phyloP scores from a whole-genome alignment of 2,113 vertebrate species.

The Ptychochromis oligacanthus region DNA sequence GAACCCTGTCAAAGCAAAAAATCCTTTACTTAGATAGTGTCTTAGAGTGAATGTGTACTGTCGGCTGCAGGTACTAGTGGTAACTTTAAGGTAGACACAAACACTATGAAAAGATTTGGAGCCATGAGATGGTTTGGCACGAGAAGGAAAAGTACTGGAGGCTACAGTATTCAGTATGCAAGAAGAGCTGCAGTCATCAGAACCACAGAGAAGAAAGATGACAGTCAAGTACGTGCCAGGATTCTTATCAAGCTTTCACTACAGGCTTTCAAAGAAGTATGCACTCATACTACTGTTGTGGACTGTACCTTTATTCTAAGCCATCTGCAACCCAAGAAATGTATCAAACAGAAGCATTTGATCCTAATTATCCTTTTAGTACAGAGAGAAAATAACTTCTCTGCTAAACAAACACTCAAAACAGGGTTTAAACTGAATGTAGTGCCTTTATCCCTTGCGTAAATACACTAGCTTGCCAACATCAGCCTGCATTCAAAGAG shows the following conservation, averaged over 20 bases:
- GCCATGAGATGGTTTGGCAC: background rate
- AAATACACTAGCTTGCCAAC: background rate
- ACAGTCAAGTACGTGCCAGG: background rate
- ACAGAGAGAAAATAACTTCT: background rate
- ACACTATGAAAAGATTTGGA: background rate
- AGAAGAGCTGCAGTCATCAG: accelerated
- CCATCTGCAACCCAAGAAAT: background rate
- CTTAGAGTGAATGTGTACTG: accelerated
- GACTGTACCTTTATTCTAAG: background rate
- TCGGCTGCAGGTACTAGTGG: background rate
- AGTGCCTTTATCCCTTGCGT: background rate
- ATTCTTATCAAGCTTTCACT: background rate
- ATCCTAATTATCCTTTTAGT: background rate
- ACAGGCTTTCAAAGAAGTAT: background rate
- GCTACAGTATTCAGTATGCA: background rate
- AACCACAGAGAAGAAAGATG: slow-evolving; percentile 5
- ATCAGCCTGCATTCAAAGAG: background rate
- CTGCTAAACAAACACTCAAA: background rate
- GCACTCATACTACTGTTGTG: accelerated
- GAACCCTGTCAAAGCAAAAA: background rate
- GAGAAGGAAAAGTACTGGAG: background rate
- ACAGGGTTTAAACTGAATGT: background rate
- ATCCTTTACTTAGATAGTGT: background rate
- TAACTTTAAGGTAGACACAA: background rate
- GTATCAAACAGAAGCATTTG: background rate